phyloP scores from a whole-genome alignment of 2,888 invertebrate genomes.

The Miltochrista miniata region DNA sequence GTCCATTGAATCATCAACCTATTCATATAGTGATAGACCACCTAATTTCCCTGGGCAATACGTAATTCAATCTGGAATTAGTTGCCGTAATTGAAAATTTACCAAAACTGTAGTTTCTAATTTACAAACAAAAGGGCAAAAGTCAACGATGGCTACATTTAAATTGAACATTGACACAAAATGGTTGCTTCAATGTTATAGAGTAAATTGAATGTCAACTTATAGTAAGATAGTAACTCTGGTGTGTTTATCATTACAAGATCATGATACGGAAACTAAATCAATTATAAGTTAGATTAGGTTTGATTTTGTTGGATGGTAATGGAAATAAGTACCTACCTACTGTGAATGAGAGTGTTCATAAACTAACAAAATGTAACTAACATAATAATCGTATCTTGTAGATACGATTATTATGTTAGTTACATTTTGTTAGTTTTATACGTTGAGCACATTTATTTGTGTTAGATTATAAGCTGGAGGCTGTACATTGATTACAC shows the following conservation, averaged over 20 bases:
- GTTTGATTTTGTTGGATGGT: constrained; percentile 2
- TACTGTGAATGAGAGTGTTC: neutral
- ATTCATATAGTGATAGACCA: too few relatives aligned
- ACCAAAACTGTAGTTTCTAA: neutral
- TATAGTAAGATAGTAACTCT: constrained; percentile 25
- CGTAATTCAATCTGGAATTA: neutral
- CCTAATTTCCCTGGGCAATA: too few relatives aligned
- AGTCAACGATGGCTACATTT: neutral
- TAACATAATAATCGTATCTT: too few relatives aligned
- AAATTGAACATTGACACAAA: neutral
- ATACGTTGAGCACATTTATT: neutral
- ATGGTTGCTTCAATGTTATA: constrained; percentile 4
- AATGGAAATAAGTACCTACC: neutral
- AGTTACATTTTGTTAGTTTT: neutral
- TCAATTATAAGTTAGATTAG: constrained; percentile 28
- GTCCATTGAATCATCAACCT: too few relatives aligned
- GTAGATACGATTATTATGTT: too few relatives aligned
- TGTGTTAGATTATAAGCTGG: neutral
- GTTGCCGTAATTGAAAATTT: neutral
- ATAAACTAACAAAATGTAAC: neutral
- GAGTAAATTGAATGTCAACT: constrained; percentile 9
- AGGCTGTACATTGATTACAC: too few relatives aligned
- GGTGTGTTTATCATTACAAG: constrained; percentile 21
- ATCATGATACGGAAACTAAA: constrained; percentile 8
- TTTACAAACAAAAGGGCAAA: neutral